Evolutionary conservation across 2,888 invertebrate genomes (phyloP).

Genomic region (Venusia cambrica): DNA sequence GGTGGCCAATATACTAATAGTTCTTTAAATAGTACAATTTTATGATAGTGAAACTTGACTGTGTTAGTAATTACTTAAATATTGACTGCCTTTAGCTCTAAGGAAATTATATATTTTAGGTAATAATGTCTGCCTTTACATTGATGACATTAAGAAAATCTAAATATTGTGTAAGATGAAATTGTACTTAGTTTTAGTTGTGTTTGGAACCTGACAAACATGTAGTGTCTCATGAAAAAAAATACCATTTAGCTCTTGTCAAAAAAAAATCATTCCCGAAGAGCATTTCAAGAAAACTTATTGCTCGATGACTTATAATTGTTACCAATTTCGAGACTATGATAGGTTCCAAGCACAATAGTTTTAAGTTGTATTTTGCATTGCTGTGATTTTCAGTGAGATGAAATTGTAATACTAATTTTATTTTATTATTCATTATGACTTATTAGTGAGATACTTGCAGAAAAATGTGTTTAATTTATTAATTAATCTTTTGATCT

Average conservation of each 20-base stretch:
- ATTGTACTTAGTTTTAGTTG: neutral
- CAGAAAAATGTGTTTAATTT: constrained; percentile 8
- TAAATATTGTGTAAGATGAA: constrained; percentile 1
- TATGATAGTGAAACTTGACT: neutral
- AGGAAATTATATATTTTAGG: neutral
- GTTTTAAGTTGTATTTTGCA: constrained; percentile 6
- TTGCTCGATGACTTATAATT: too few species aligned
- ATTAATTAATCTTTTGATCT: too few species aligned
- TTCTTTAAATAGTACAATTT: constrained; percentile 6
- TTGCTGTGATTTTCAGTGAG: constrained; percentile 20
- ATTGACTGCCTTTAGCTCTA: constrained; percentile 10
- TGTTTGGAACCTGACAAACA: constrained; percentile 5
- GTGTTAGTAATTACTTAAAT: constrained; percentile 2
- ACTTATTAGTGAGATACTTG: constrained; percentile 14
- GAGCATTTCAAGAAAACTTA: neutral
- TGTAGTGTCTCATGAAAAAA: too few species aligned
- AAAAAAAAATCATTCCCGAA: neutral
- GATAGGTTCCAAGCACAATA: constrained; percentile 7
- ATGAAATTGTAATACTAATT: constrained; percentile 8
- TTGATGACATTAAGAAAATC: neutral
- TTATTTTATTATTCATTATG: constrained; percentile 11
- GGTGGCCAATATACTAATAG: constrained; percentile 5
- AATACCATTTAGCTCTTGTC: too few species aligned
- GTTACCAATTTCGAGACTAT: constrained; percentile 1
- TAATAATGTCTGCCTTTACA: neutral